Base-by-base conservation (phyloP, 2,113 vertebrate species). In the Coturnix japonica region DNA sequence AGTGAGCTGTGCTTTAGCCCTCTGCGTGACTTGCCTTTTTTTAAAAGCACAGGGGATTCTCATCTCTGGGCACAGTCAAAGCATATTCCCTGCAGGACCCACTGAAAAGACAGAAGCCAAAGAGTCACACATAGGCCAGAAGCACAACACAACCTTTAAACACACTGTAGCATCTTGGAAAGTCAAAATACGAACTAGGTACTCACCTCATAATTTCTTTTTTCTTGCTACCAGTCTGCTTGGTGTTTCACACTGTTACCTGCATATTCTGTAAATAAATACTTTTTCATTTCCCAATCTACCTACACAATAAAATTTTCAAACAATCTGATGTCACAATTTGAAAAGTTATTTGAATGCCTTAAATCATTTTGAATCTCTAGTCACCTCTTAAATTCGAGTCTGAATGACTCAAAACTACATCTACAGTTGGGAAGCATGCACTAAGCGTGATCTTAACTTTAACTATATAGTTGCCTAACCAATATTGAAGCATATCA, bases 401-500 rank as follows among this genome's bases (percentile, higher is more conserved):
- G 5, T n/a, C 80, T 54, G 69, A 73, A 41, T 43, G 33, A 64
- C 59, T 67, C 51, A 43, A 49, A 89, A 18, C 41, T 22, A 77
- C 51, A 71, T 10, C 13, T 76, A 61, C 54, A 69, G 31, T 31
- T 31, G 35, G 54, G n/a, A 85, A 57, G 64, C 56, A 30, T 9
- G 26, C 51, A 19, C 17, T 51, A 81, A 90, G 75, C 5, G 4
- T 16, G 3, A 75, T 75, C 44, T 44, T 81, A 37, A 57, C 81
- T 91, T 89, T 65, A 84, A 75, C 3, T 41, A 15, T 30, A 18
- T 63, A 59, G 30, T 6, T 8, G 15, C 47, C 44, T 31, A 53
- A 15, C 30, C 63, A 91, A 47, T 6, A 5, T 28, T 44, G 39
- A 11, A 84, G 35, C 0, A 0, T 0, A 0, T 39, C 75, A 65